Conservation (phyloP, 1,140 invertebrate genomes). For the Leptinotarsa undecemlineata region DNA sequence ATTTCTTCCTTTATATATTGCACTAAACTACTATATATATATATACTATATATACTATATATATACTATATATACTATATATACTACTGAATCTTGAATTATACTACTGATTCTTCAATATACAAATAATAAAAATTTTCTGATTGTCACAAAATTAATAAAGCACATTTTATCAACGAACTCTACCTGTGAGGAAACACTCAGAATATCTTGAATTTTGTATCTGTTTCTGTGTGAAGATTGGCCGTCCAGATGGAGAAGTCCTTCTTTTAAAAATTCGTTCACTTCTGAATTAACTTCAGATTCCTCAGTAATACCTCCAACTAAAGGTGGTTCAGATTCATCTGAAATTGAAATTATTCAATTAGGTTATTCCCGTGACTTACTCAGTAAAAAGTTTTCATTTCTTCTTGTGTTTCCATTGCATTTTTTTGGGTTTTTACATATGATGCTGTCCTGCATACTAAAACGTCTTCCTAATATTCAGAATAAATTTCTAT, state of each 20-base stretch:
- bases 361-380: too few relatives aligned
- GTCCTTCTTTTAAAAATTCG: conserved; percentile 26
- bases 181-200: conserved; percentile 22
- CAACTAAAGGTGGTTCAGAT: neutral
- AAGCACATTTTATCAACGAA: neutral
- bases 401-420: too few relatives aligned
- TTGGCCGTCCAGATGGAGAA: conserved; percentile 29
- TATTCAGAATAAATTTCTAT: neutral
- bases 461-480: neutral
- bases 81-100: too few relatives aligned
- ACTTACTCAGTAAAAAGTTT: too few relatives aligned
- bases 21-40: too few relatives aligned
- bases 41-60: too few relatives aligned
- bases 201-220: conserved; percentile 30
- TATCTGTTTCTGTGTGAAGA: conserved; percentile 30
- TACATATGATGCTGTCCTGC: too few relatives aligned
- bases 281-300: neutral
- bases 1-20: too few relatives aligned
- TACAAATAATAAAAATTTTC: neutral
- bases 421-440: too few relatives aligned
- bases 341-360: too few relatives aligned
- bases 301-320: neutral
- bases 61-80: too few relatives aligned
- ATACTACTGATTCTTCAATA: too few relatives aligned
- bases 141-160: neutral